Evolutionary conservation across 2,888 invertebrate species (phyloP).

Genomic region (Orgyia antiqua): DNA sequence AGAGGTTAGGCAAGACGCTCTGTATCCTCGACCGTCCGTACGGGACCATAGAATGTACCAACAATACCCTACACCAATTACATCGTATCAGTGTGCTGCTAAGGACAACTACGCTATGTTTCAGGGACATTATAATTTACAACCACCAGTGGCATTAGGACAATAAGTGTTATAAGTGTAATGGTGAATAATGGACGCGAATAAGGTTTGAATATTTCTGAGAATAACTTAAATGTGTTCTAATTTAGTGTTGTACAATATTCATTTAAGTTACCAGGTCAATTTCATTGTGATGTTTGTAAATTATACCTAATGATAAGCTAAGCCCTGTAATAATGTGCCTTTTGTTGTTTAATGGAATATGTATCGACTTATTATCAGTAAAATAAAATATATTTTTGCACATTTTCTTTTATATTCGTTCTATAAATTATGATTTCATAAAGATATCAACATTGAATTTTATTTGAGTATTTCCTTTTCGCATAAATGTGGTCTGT

Average conservation of each 20-base stretch:
- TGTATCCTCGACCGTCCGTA: slow-evolving; percentile 47
- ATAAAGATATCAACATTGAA: too few relatives aligned
- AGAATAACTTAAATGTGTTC: slow-evolving; percentile 9
- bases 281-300: slow-evolving; percentile 42
- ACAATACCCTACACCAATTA: slow-evolving; percentile 54
- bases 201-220: slow-evolving; percentile 1
- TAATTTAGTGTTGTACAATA: slow-evolving; percentile 9
- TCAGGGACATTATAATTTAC: slow-evolving; percentile 70
- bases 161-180: slow-evolving; percentile 37
- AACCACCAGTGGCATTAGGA: slow-evolving; percentile 67
- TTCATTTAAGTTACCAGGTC: slow-evolving; percentile 47
- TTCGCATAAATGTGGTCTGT: too few relatives aligned
- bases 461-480: too few relatives aligned
- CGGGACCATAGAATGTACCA: slow-evolving; percentile 61
- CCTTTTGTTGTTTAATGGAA: slow-evolving; percentile 21
- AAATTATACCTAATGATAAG: slow-evolving; percentile 17
- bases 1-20: slow-evolving; percentile 53
- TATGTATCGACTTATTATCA: slow-evolving; percentile 12
- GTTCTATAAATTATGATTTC: background rate
- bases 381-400: slow-evolving; percentile 3
- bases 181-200: slow-evolving; percentile 6
- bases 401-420: background rate
- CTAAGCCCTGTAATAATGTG: slow-evolving; percentile 20
- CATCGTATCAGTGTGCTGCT: slow-evolving; percentile 64
- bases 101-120: slow-evolving; percentile 71